These are phyloP conservation scores for Xylocampa areola DNA, from an alignment of 2,888 invertebrate genomes.

Conservation along the genomic window DNA sequence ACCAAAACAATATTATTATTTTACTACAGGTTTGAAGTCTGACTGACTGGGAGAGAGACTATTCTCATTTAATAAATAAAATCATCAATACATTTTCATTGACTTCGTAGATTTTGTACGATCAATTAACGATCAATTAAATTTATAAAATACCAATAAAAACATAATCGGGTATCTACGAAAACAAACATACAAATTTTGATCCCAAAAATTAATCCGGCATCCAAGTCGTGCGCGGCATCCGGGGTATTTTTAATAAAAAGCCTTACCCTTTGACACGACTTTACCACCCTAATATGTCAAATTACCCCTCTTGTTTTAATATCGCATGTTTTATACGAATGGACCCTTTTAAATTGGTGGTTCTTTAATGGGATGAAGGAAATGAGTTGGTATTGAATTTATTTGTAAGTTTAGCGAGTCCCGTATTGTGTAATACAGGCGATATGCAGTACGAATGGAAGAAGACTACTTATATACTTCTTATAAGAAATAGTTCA, in stretches of 20 bases:
- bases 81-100: too few relatives aligned
- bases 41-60: too few relatives aligned
- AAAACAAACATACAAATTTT: slow-evolving; percentile 22
- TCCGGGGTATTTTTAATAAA: slow-evolving; percentile 50
- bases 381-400: neutral
- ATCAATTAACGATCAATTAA: too few relatives aligned
- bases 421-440: too few relatives aligned
- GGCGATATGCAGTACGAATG: too few relatives aligned
- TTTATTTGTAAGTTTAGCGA: too few relatives aligned
- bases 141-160: neutral
- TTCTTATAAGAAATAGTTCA: too few relatives aligned
- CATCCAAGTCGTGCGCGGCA: slow-evolving; percentile 20
- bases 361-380: neutral
- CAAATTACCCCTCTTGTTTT: slow-evolving; percentile 41
- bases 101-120: too few relatives aligned
- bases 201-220: slow-evolving; percentile 32
- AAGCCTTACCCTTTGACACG: slow-evolving; percentile 49
- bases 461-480: too few relatives aligned
- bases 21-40: too few relatives aligned
- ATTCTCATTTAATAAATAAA: too few relatives aligned
- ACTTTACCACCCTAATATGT: slow-evolving; percentile 33
- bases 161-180: neutral
- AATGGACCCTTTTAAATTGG: slow-evolving; percentile 14
- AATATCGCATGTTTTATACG: slow-evolving; percentile 13
- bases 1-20: too few relatives aligned